Conservation (phyloP, 2,113 vertebrate genomes). For the Engraulis encrasicolus region DNA sequence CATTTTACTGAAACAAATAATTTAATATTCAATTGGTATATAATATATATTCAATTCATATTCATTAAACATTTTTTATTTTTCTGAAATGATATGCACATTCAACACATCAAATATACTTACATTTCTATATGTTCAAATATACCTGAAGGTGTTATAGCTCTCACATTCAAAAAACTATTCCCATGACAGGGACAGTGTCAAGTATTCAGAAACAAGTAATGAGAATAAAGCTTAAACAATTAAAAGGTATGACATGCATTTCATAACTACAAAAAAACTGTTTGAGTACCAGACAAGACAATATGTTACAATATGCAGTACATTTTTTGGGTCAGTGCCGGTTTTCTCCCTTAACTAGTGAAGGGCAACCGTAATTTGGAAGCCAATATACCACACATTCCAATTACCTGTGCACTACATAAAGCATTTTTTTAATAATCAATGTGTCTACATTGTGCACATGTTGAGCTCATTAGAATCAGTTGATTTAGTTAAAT, state of each 20-base stretch:
- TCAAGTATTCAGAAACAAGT: neutral
- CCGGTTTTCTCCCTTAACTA: neutral
- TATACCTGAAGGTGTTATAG: neutral
- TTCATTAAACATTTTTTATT: neutral
- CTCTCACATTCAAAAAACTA: neutral
- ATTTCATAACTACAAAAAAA: neutral
- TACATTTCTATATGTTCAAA: neutral
- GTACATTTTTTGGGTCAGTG: neutral
- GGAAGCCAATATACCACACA: too few species aligned
- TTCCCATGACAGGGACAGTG: slow-evolving; percentile 1
- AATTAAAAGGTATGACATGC: neutral
- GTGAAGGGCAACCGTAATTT: too few species aligned
- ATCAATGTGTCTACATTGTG: too few species aligned
- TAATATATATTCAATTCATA: too few species aligned
- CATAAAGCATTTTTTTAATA: too few species aligned
- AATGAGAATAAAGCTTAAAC: neutral
- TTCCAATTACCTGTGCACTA: too few species aligned
- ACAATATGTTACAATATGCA: neutral
- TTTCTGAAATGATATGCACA: neutral
- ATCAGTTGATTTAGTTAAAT: too few species aligned
- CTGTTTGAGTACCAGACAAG: neutral
- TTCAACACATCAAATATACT: neutral
- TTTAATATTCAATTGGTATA: too few species aligned
- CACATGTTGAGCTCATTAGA: too few species aligned
- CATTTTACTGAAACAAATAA: too few species aligned